Base-by-base conservation (phyloP, 2,113 vertebrate genomes). In the Ptychochromis oligacanthus region DNA sequence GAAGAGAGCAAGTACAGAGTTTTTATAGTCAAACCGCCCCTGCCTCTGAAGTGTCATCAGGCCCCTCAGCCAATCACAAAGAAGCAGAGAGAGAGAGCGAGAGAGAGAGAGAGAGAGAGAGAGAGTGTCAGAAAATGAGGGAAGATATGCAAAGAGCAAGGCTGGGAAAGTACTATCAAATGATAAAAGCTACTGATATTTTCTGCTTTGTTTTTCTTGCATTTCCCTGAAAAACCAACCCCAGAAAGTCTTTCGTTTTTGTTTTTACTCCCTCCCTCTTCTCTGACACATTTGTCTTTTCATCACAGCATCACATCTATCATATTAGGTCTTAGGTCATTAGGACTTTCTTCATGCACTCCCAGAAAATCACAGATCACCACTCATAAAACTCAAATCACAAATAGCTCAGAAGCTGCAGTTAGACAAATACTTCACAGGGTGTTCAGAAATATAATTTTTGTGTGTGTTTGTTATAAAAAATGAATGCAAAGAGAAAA, bases 11-110 rank as follows among this genome's bases (percentile, higher is more conserved):
- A 20, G 81, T 77, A 20, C 65, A 13, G 7, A 22, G 77, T 5
- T 87, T 98, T 96, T 97, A 97, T 94, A 43, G 6, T 46, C 70
- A 86, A 52, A 36, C 80, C 55, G n/a, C 83, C 59, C 7, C 84
- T 85, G 82, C 89, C 89, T 90, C 86, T 40, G 61, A 64, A 34
- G 61, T 89, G 87, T 95, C 94, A 94, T 83, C 93, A 60, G 5
- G 64, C 15, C 17, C 54, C 56, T 81, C 88, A 83, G 85, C 96
- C 95, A 96, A 95, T 95, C 81, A 38, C 62, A 80, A 81, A 36
- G 64, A 46, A 28, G 15, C 1, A 60, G 46, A 43, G 64, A 61
- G 26, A 26, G 20, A 52, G 28, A 61, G 52, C 40, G 49, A 62
- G 20, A 43, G 40, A 38, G 58, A 9, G 38, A 15, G 24, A 28